A percentile compares a stretch with the other conserved stretches of the same genome.
These are phyloP conservation scores for Limnephilus marmoratus DNA, from an alignment of 2,888 invertebrate species.

Conservation along the genomic window DNA sequence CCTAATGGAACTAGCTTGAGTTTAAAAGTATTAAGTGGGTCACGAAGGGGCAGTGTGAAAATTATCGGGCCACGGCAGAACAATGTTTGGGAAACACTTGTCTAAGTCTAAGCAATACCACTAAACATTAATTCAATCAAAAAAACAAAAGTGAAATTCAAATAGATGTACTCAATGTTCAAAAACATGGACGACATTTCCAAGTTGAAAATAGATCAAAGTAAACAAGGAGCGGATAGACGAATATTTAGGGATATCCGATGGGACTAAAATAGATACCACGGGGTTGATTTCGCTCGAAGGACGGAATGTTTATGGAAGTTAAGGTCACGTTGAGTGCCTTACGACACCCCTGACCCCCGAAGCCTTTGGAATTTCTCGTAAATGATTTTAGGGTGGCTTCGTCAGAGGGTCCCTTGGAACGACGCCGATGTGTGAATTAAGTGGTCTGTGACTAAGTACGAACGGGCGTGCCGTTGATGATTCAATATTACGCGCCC, in stretches of 20 bases:
- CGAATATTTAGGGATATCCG: neutral
- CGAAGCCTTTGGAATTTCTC: constrained; percentile 23
- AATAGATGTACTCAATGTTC: neutral
- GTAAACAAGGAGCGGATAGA: neutral
- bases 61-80: too few relatives aligned
- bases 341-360: constrained; percentile 19
- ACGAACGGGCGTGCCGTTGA: neutral
- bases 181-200: neutral
- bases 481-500: neutral
- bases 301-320: constrained; percentile 3
- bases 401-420: neutral
- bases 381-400: constrained; percentile 20
- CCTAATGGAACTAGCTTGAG: too few relatives aligned
- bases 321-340: constrained; percentile 5
- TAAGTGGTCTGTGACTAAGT: constrained; percentile 6
- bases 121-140: too few relatives aligned
- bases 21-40: too few relatives aligned
- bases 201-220: neutral
- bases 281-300: neutral
- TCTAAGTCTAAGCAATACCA: too few relatives aligned
- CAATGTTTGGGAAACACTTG: too few relatives aligned
- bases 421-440: neutral
- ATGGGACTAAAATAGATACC: neutral
- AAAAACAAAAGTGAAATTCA: too few relatives aligned
- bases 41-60: too few relatives aligned